Percentiles rank a stretch among this genome's conserved stretches.
These are phyloP conservation scores for Metalampra italica DNA, from an alignment of 2,888 invertebrate genomes.

Conservation along the genomic window DNA sequence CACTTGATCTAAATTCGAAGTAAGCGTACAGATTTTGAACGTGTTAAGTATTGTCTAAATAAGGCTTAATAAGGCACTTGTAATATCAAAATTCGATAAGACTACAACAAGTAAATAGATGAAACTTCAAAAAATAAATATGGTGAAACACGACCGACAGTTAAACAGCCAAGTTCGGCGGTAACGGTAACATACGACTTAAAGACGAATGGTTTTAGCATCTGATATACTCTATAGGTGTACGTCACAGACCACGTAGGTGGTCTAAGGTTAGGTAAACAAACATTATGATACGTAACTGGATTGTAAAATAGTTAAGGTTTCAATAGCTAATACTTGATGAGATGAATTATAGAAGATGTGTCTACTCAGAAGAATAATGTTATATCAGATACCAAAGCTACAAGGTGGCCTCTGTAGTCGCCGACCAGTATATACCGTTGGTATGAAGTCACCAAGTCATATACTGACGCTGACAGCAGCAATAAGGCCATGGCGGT, in stretches of 20 bases:
- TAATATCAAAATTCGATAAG: slow-evolving; percentile 22
- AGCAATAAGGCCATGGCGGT: not conserved
- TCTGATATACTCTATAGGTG: slow-evolving; percentile 9
- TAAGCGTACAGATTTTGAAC: too few species aligned
- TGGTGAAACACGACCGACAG: slow-evolving; percentile 54
- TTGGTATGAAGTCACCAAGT: too few species aligned
- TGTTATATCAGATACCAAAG: not conserved
- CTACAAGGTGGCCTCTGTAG: too few species aligned
- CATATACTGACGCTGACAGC: too few species aligned
- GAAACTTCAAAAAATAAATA: slow-evolving; percentile 43
- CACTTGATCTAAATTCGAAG: too few species aligned
- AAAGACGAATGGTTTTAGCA: slow-evolving; percentile 19
- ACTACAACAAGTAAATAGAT: slow-evolving; percentile 48
- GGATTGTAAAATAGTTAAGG: too few species aligned
- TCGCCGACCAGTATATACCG: not conserved
- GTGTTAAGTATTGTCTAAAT: slow-evolving; percentile 5
- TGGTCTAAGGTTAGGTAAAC: too few species aligned
- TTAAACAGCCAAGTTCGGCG: slow-evolving; percentile 30
- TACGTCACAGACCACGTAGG: not conserved
- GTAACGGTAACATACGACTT: slow-evolving; percentile 38
- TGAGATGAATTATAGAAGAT: too few species aligned
- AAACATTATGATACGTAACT: too few species aligned
- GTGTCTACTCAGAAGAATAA: too few species aligned
- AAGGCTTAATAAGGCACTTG: slow-evolving; percentile 54
- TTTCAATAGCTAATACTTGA: too few species aligned